phyloP scores from a whole-genome alignment of 2,113 vertebrate species.

The Limanda limanda region DNA sequence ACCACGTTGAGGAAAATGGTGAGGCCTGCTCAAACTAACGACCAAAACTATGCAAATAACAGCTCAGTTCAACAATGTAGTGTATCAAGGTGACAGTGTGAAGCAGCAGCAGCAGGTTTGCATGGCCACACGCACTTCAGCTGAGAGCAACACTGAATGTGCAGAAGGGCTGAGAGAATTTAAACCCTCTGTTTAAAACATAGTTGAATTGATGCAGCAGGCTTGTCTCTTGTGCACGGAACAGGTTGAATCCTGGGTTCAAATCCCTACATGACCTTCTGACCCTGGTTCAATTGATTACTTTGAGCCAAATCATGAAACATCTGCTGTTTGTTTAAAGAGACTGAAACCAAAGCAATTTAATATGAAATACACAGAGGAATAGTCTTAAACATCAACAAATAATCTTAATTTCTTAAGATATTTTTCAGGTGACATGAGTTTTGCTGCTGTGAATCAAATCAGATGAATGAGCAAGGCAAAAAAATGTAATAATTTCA shows the following conservation, averaged over 20 bases:
- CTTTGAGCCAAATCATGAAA: constrained; percentile 4
- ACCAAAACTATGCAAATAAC: constrained; percentile 4
- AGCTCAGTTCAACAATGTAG: neutral
- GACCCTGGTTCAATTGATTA: neutral
- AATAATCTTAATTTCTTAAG: too few species aligned
- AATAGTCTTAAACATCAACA: too few species aligned
- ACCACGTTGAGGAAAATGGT: neutral
- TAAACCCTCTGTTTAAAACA: neutral
- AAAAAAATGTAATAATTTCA: too few species aligned
- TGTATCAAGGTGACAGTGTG: too few species aligned
- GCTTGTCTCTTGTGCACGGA: neutral
- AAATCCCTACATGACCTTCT: neutral
- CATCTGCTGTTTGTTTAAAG: neutral
- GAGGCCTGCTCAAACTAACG: neutral
- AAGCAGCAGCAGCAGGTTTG: neutral
- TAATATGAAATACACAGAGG: neutral
- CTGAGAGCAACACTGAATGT: neutral
- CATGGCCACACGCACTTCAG: neutral
- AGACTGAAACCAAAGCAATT: neutral
- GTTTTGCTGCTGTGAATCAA: neutral
- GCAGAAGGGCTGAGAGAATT: neutral
- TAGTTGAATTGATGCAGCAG: neutral
- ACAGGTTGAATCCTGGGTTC: neutral
- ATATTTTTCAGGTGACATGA: neutral
- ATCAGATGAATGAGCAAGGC: neutral